phyloP scores from a whole-genome alignment of 2,888 invertebrate genomes.

The Pasiphila rectangulata region DNA sequence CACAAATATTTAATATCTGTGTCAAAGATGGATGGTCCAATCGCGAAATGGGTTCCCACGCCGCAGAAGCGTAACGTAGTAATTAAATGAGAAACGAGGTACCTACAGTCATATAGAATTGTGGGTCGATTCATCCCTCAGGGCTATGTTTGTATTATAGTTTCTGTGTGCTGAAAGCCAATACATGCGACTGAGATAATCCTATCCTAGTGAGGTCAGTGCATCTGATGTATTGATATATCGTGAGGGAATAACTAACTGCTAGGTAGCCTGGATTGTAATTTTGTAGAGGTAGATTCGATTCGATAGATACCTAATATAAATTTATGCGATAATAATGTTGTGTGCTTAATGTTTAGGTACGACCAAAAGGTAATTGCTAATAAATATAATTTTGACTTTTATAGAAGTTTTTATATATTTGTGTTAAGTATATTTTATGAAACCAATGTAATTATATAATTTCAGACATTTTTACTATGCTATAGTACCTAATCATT shows the following conservation, averaged over 20 bases:
- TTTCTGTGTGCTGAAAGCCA: not conserved
- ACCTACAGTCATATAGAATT: too few species aligned
- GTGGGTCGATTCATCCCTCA: not conserved
- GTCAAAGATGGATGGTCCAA: constrained; percentile 23
- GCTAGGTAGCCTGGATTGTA: not conserved
- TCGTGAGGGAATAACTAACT: not conserved
- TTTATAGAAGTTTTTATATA: too few species aligned
- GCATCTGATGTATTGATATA: not conserved
- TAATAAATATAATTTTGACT: too few species aligned
- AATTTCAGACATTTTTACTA: too few species aligned
- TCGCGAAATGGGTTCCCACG: constrained; percentile 18
- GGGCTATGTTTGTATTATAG: not conserved
- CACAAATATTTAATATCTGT: constrained; percentile 25
- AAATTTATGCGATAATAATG: too few species aligned
- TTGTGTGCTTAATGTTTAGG: too few species aligned
- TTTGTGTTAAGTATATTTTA: too few species aligned
- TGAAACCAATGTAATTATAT: too few species aligned
- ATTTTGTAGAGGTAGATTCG: not conserved
- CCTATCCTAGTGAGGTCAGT: not conserved
- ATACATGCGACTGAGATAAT: not conserved
- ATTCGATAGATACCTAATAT: too few species aligned
- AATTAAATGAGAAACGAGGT: constrained; percentile 8
- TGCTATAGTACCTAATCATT: too few species aligned
- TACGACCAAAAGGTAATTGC: too few species aligned
- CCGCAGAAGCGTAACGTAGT: constrained; percentile 1